A percentile compares a stretch with the other conserved stretches of the same genome.
These are phyloP conservation scores for Pterobdella sp. DNA, from an alignment of 2,888 invertebrate species.

Conservation along the genomic window DNA sequence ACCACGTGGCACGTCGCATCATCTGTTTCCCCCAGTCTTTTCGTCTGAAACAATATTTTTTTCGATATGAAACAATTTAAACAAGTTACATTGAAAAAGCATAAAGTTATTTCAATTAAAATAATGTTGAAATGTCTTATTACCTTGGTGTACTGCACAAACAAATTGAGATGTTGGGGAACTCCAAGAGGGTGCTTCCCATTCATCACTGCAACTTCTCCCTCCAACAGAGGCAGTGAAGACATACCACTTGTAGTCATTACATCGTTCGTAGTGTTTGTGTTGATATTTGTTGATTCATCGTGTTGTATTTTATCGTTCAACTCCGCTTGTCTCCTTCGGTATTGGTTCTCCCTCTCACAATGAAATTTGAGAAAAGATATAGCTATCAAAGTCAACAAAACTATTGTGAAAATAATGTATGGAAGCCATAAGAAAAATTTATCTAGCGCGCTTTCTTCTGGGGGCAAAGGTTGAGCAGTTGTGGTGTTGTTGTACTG, in stretches of 20 bases:
- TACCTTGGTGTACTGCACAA: conserved; percentile 30
- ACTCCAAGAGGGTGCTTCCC: conserved; percentile 21
- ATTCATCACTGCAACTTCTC: conserved; percentile 13
- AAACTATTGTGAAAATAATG: conserved; percentile 32
- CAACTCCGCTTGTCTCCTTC: conserved; percentile 31
- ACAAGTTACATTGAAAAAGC: background rate
- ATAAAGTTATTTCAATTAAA: background rate
- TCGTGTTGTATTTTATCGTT: conserved; percentile 32
- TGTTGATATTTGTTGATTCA: background rate
- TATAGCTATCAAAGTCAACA: conserved; percentile 30
- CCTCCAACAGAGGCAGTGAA: conserved; percentile 10
- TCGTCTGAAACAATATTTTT: too few relatives aligned
- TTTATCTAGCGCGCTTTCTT: background rate
- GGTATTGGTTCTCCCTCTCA: conserved; percentile 30
- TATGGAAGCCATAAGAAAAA: conserved; percentile 32
- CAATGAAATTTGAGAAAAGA: conserved; percentile 33
- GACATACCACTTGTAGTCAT: background rate
- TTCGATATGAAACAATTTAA: too few relatives aligned
- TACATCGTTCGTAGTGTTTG: conserved; percentile 18
- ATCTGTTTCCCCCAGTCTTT: conserved; percentile 12
- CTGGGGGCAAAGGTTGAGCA: background rate
- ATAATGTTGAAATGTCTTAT: background rate
- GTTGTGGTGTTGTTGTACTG: conserved; percentile 1
- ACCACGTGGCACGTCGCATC: background rate
- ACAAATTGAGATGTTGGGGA: conserved; percentile 32